Evolutionary conservation across 2,113 vertebrate genomes (phyloP), one percentile per base, ranked within the genome.

Genomic region (Lonchura striata): DNA sequence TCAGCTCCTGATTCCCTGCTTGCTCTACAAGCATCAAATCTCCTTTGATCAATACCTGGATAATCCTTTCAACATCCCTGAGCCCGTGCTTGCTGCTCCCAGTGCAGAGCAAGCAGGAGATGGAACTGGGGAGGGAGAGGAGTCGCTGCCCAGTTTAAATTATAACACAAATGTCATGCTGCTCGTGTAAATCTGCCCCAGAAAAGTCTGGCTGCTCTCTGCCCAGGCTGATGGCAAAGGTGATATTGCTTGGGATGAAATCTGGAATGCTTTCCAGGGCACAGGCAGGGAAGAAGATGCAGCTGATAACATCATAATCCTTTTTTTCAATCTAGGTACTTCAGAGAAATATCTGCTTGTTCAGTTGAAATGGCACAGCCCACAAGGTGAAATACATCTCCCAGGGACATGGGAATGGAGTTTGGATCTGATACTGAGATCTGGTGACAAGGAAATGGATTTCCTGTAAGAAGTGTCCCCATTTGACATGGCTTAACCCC

Each of bases 81-180:
- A 83, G 82, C n/a, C 27, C 4, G 59, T 14, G 41, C 12, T 6
- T 65, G 20, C 3, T 47, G 12, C 5, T 3, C 15, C 35, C 35
- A 9, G 50, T 0, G 3, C 35, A 25, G 60, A 16, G 47, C 11
- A n/a, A 59, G 16, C 6, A 8, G 46, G 56, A 57, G 54, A 5
- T 5, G 41, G 31, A 31, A 24, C 18, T 33, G 56, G 8, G 8
- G 56, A 27, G 23, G 42, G 37, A 39, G 17, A 81, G 49, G 6
- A 75, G 35, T 7, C 54, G 12, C 8, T 33, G 37, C 17, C 31
- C 65, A 10, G 9, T 5, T 27, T 14, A 2, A 83, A 59, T 19
- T 0, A 4, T 5, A 30, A 1, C 31, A n/a, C 3, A 2, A 4
- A 19, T 1, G 7, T 15, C 31, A 41, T 2, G 0, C 5, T 25